These are phyloP conservation scores for Nomada lathburiana DNA, from an alignment of 2,888 invertebrate genomes.

Conservation along the genomic window DNA sequence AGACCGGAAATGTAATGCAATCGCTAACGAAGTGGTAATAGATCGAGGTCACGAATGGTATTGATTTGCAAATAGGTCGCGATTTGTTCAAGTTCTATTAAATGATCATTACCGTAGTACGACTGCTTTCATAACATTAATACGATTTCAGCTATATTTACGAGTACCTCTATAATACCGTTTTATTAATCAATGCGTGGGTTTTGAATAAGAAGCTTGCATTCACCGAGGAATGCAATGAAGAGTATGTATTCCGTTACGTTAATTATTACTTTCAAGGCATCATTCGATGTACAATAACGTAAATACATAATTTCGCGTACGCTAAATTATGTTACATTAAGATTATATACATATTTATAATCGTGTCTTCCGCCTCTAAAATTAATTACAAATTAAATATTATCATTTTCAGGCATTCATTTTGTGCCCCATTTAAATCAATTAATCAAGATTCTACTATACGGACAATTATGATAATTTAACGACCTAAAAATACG, in stretches of 20 bases:
- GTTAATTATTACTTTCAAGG: background rate
- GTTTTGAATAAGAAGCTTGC: background rate
- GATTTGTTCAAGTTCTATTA: background rate
- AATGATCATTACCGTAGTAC: background rate
- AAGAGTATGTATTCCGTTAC: background rate
- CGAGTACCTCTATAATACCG: background rate
- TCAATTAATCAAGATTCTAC: too few species aligned
- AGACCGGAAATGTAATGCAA: background rate
- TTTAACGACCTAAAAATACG: too few species aligned
- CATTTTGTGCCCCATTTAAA: too few species aligned
- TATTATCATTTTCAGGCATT: too few species aligned
- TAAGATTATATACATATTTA: too few species aligned
- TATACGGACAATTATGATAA: too few species aligned
- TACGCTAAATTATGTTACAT: too few species aligned
- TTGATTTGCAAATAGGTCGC: constrained; percentile 4
- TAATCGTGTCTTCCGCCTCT: too few species aligned
- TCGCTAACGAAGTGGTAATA: constrained; percentile 3
- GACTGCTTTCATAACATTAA: background rate
- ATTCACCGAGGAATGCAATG: too few species aligned
- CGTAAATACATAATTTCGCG: too few species aligned
- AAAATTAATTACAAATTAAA: too few species aligned
- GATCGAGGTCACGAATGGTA: background rate
- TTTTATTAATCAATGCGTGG: background rate
- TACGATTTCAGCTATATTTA: background rate
- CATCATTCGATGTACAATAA: too few species aligned